Base-by-base conservation (phyloP, 2,797 vertebrate genomes). In the Sebastes matsubarae region DNA sequence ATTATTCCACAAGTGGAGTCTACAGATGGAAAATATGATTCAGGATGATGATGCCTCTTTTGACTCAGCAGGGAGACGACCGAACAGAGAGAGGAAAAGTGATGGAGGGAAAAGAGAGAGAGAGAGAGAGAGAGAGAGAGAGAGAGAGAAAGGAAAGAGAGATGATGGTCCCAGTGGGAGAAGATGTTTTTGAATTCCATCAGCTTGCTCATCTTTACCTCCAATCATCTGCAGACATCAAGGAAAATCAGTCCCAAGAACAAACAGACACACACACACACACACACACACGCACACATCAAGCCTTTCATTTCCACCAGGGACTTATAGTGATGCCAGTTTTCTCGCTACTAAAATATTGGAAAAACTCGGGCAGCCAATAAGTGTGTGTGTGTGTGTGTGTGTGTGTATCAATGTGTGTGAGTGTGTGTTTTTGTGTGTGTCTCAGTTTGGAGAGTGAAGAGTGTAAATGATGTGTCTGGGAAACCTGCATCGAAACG, bases 11-110 rank as follows among this genome's bases (percentile, higher is more conserved):
- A 88, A 92, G 89, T 79, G 68, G 87, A 92, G 86, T 88, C 63
- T 36, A 86, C 91, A 92, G 93, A 93, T 93, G 94, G 94, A 95
- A 95, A 93, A 91, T 88, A 34, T 94, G 91, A 94, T 91, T 90
- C 91, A 81, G 83, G 89, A 90, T 69, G 89, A 90, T 90, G 92
- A 93, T 90, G 91, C 89, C 77, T 91, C 77, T 90, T 92, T 91
- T 38, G 88, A 93, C 89, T 92, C 91, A 87, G 90, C 86, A 82
- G 89, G 88, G 90, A 92, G 59, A 87, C 72, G 72, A 87, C 82
- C 73, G 22, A 91, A 86, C 57, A 32, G 68, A 79, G 84, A 30
- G n/a, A 14, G 14, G 29, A 6, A 18, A 24, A 22, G 58, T 42
- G 74, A 29, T 54, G 27, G 34, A 71, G 50, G 55, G 14, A 46